Evolutionary conservation across 2,797 vertebrate species (phyloP), one percentile per base, ranked within the genome.

Genomic region (Meriones psammophilus): DNA sequence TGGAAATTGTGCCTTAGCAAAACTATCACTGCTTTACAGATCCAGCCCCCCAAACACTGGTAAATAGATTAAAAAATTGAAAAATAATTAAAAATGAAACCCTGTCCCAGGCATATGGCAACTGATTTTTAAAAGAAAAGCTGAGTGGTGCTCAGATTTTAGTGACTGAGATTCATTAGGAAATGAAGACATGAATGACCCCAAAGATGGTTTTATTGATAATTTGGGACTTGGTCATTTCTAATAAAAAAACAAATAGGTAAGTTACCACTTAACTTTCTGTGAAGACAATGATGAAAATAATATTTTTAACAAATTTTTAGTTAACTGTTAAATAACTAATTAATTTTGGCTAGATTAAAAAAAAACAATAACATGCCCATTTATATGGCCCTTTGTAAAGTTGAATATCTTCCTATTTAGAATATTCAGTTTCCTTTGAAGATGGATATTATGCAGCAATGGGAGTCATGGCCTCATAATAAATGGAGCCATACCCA

Each of bases 1-100:
- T 95, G 86, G 89, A 89, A 96, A 94, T 14, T 91, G 78, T 89
- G 56, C 91, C 58, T 94, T 91, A 95, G 92, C 64, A 91, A 86
- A 96, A 95, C 77, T 93, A 96, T 80, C 97, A 96, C 84, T 97
- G 76, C 42, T 8, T 50, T 50, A 50, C 50, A 50, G 50, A 50
- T 50, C 50, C 50, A 50, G 50, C 50, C 50, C 10, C 50, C 50
- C 1, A 10, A 50, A 50, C 50, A 50, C 50, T 50, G 50, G 50
- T 50, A 50, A 50, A 50, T 50, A 50, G 50, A 50, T 50, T 50
- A 50, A 50, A 50, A 50, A 50, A 50, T 85, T 85, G 60, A 88
- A 58, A 42, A 5, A 80, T 18, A 54, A 54, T 6, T 3, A 84
- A 46, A 50, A 79, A 90, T 58, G 54, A 69, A 96, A 77, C 46